phyloP scores from a whole-genome alignment of 2,888 invertebrate species.

The Ormyrus rosae region DNA sequence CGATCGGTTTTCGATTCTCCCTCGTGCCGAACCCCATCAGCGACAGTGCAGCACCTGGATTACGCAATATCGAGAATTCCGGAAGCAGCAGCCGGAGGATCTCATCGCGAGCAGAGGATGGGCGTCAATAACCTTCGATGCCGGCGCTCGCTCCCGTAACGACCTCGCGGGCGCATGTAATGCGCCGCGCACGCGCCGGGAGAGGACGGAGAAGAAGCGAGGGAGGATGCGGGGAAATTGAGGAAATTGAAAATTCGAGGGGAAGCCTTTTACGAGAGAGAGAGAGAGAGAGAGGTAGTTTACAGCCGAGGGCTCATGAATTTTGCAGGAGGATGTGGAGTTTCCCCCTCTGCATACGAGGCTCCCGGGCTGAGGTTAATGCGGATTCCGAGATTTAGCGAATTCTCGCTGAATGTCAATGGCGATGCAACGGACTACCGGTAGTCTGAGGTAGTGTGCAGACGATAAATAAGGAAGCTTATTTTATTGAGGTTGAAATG shows the following conservation, averaged over 20 bases:
- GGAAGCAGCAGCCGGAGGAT: conserved; percentile 35
- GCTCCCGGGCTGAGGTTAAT: background rate
- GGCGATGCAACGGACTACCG: background rate
- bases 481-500: no score
- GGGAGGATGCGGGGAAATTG: background rate
- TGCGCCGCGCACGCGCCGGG: background rate
- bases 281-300: background rate
- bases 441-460: no score
- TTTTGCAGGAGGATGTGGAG: conserved; percentile 8
- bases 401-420: background rate
- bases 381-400: conserved; percentile 28
- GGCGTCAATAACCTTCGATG: conserved; percentile 46
- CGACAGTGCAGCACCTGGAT: conserved; percentile 28
- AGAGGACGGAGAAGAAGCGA: background rate
- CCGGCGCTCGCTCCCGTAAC: conserved; percentile 1
- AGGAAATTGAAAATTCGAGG: conserved; percentile 45
- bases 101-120: background rate
- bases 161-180: background rate
- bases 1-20: background rate
- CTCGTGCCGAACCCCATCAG: background rate
- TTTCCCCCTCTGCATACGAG: background rate
- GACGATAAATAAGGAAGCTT: no score
- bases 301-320: conserved; percentile 11
- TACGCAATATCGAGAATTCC: conserved; percentile 41
- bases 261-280: conserved; percentile 1